Percentiles rank a stretch among this genome's conserved stretches.
These are phyloP conservation scores for Tonatia bakeri DNA, from an alignment of 2,113 vertebrate genomes.

Conservation along the genomic window DNA sequence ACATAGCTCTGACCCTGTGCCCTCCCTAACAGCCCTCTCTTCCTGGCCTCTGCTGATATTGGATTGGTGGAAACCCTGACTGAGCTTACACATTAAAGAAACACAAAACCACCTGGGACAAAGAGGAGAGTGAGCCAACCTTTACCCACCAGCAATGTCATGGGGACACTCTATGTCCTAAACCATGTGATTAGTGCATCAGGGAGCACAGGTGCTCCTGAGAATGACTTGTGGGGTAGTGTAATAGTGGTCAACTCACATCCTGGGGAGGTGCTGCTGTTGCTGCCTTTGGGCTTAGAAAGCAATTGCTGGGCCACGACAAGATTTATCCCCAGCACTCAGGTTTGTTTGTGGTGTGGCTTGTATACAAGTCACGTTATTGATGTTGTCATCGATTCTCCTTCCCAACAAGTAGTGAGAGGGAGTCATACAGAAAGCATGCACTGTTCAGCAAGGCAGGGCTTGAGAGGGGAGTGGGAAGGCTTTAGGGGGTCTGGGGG, in stretches of 20 bases:
- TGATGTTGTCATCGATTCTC: conserved; percentile 77
- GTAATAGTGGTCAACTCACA: background rate
- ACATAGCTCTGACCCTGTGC: background rate
- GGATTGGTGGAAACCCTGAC: background rate
- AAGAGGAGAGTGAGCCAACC: background rate
- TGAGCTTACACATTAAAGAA: background rate
- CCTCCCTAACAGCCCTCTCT: background rate
- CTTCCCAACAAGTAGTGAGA: conserved; percentile 64
- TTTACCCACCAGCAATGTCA: background rate
- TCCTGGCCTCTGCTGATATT: rapidly evolving
- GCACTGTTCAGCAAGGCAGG: rapidly evolving
- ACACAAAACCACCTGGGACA: background rate
- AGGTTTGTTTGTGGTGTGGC: conserved; percentile 38
- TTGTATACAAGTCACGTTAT: conserved; percentile 76
- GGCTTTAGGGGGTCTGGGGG: background rate
- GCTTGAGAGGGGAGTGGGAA: background rate
- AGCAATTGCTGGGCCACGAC: conserved; percentile 64
- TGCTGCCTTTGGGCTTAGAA: conserved; percentile 56
- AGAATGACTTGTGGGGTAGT: background rate
- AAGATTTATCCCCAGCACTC: conserved; percentile 67
- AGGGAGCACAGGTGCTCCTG: background rate
- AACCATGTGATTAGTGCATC: background rate
- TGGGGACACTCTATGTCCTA: background rate
- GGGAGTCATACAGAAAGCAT: background rate
- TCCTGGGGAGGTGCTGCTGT: conserved; percentile 17